These are phyloP conservation scores for Brachyistius frenatus DNA, from an alignment of 2,113 vertebrate species.

Conservation along the genomic window DNA sequence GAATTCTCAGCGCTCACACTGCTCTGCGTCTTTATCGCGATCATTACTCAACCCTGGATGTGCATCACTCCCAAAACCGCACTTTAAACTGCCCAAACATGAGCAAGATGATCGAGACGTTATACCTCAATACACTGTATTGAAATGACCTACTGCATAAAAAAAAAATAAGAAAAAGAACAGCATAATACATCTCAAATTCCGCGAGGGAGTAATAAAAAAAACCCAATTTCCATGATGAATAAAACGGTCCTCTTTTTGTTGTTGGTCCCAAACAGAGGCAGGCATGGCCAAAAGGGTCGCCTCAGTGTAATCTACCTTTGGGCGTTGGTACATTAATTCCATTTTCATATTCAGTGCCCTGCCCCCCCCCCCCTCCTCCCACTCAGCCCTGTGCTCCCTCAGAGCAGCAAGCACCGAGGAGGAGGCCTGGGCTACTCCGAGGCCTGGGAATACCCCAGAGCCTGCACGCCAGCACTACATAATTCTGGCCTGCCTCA, in stretches of 20 bases:
- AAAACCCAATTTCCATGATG: conserved; percentile 80
- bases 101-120: conserved; percentile 51
- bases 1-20: conserved; percentile 34
- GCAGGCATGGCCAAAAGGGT: conserved; percentile 67
- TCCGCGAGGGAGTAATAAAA: conserved; percentile 83
- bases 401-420: conserved; percentile 47
- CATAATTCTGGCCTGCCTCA: conserved; percentile 86
- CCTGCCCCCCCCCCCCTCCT: background rate
- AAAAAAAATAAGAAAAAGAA: conserved; percentile 69
- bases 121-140: conserved; percentile 22
- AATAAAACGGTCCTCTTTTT: conserved; percentile 80
- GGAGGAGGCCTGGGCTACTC: conserved; percentile 64
- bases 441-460: conserved; percentile 81
- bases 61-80: conserved; percentile 40
- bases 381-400: conserved; percentile 31
- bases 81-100: conserved; percentile 44
- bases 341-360: conserved; percentile 85
- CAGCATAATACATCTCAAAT: conserved; percentile 67
- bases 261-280: conserved; percentile 79
- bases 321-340: conserved; percentile 85
- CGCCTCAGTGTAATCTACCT: conserved; percentile 85
- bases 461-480: conserved; percentile 72
- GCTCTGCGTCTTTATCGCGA: conserved; percentile 65
- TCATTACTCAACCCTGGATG: conserved; percentile 48
- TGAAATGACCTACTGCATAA: conserved; percentile 70